Base-by-base conservation (phyloP, 2,888 invertebrate genomes). In the Eumerus sabulonum region DNA sequence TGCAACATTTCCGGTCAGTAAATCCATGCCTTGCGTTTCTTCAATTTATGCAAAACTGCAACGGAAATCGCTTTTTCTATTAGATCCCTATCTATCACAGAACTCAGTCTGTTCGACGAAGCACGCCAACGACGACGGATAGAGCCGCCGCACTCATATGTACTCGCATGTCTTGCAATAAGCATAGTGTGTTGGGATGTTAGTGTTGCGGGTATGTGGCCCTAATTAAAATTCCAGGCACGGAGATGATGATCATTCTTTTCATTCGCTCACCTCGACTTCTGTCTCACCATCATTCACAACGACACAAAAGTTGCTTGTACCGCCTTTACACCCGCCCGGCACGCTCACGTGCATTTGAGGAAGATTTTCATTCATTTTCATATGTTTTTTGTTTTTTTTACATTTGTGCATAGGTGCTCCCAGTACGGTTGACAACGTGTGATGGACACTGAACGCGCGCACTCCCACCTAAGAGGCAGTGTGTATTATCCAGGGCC, bases 181-280 rank as follows among this genome's bases (percentile, higher is more conserved):
- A 4, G 27, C 27, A 27, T 27, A 4, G 27, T 27, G 27, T 27
- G 27, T 7, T 7, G 7, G 27, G 3, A 44, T 45, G 36, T 44
- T 47, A 36, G 36, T 51, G 48, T 36, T 13, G 38, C 47, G 18
- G 38, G 18, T 13, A 60, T 70, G 16, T 38, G 16, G 14, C 16
- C 38, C 44, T 60, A 60, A 70, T 70, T 60, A 70, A 70, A 60
- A 70, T 60, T 70, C 60, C 53, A 60, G 9, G n/a, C 68, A 70
- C 60, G 45, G 27, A 27, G 51, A 51, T 59, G 59, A 59, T 36
- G 59, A 54, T 70, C 68, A 70, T 70, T 45, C 60, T 54, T 60
- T 70, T 60, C 45, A 14, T 53, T 56, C 50, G 40, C 27, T 56
- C 27, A 27, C 27, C 27, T 27, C 27, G 27, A 2, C 3, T 27